Evolutionary conservation across 2,888 invertebrate genomes (phyloP).

Genomic region (Nymphalis polychloros): DNA sequence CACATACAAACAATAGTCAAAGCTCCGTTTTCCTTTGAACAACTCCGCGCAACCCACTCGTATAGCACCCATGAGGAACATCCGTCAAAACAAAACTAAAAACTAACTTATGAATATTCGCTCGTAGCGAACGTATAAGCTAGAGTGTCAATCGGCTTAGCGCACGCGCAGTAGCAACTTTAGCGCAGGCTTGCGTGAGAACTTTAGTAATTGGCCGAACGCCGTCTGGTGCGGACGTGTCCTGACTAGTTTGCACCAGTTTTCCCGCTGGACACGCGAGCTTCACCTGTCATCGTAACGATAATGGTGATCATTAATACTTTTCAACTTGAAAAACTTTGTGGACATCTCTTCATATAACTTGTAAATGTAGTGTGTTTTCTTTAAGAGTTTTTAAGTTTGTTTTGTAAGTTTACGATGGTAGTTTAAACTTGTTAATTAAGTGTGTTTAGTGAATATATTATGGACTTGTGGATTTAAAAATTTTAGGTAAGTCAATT

Average conservation of each 20-base stretch:
- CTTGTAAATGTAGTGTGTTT: constrained; percentile 35
- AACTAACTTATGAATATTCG: constrained; percentile 75
- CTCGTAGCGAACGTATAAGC: constrained; percentile 55
- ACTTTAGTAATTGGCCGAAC: constrained; percentile 74
- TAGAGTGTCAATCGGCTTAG: constrained; percentile 66
- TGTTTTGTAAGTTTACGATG: constrained; percentile 21
- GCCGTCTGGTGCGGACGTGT: constrained; percentile 54
- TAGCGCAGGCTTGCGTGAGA: constrained; percentile 60
- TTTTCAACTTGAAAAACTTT: constrained; percentile 25
- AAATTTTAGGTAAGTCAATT: constrained; percentile 31
- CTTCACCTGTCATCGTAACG: constrained; percentile 45
- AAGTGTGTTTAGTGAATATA: constrained; percentile 32
- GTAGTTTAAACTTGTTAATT: constrained; percentile 31
- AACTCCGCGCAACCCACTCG: constrained; percentile 37
- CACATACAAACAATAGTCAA: constrained; percentile 17
- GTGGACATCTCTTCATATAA: constrained; percentile 37
- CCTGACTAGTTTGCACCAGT: constrained; percentile 40
- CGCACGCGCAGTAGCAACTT: constrained; percentile 65
- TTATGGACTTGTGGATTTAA: constrained; percentile 37
- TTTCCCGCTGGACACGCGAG: constrained; percentile 48
- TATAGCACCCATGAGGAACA: constrained; percentile 50
- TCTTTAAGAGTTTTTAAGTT: constrained; percentile 27
- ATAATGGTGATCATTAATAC: constrained; percentile 44
- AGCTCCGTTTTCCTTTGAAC: constrained; percentile 28
- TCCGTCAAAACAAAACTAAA: constrained; percentile 70